Evolutionary conservation across 2,797 vertebrate genomes (phyloP), one percentile per base, ranked within the genome.

Genomic region (Enteromius treurensis): DNA sequence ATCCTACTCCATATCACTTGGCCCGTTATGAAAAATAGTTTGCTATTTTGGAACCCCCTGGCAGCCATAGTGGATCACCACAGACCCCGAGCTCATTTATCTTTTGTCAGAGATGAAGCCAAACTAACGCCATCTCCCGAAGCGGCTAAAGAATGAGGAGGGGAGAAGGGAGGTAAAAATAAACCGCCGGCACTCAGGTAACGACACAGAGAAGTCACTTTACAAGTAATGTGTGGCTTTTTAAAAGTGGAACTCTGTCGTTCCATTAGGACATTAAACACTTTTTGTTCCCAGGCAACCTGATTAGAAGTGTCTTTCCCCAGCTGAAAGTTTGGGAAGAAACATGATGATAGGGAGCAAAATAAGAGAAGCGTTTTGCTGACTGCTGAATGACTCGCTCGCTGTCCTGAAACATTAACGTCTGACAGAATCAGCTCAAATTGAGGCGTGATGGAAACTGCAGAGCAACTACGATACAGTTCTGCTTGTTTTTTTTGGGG

Each of bases 31-130:
- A 99, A 99, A 98, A 99, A 99, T 99, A 97, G 97, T 99, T 98
- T 98, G 97, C 97, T 99, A 99, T 99, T 99, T 99, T 98, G 96
- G 97, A 99, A 98, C 95, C 96, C 97, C 96, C 97, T 97, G 96
- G 97, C 97, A 99, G 97, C 96, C 96, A 95, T 93, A 96, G 96
- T 96, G 95, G 97, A 97, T 96, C 95, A 96, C 98, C 93, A 91
- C 96, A 96, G 97, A 97, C 97, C 96, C 96, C 94, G 90, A 97
- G 97, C 97, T 98, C 97, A 96, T 99, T 98, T 98, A 98, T 99
- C 98, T 98, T 99, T 95, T 98, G 97, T 99, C 97, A 97, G 96
- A 96, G 96, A 96, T 96, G 95, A 96, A 98, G 97, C 97, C 96
- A 97, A 98, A 96, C 93, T 96, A 97, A 96, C 93, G 92, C 96